phyloP scores from a whole-genome alignment of 1,140 invertebrate species.

The Heliconius nattereri region DNA sequence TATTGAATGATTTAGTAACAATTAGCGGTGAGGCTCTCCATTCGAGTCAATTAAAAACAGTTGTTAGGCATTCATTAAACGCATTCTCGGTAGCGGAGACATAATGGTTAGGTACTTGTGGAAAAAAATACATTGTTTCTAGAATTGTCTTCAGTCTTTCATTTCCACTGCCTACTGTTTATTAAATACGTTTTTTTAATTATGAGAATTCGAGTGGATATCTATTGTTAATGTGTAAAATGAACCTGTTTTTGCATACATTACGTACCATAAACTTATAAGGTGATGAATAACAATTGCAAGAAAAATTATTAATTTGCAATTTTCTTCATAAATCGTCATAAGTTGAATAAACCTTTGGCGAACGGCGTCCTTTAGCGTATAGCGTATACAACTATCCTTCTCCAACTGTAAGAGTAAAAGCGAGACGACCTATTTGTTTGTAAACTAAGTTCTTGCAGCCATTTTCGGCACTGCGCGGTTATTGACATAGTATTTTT shows the following conservation, averaged over 20 bases:
- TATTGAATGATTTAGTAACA: constrained; percentile 3
- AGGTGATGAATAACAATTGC: background rate
- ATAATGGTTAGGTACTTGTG: background rate
- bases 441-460: constrained; percentile 67
- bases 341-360: constrained; percentile 66
- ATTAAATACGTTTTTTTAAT: background rate
- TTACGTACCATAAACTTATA: background rate
- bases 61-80: constrained; percentile 10
- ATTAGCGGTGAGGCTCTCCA: background rate
- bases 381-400: constrained; percentile 40
- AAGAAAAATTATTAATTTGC: constrained; percentile 34
- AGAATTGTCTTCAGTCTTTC: constrained; percentile 13
- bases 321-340: constrained; percentile 54
- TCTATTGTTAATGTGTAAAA: background rate
- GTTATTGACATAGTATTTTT: constrained; percentile 39
- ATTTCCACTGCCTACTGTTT: constrained; percentile 8
- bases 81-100: constrained; percentile 2
- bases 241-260: background rate
- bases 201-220: background rate
- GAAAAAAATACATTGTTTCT: constrained; percentile 16
- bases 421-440: constrained; percentile 65
- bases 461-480: constrained; percentile 43
- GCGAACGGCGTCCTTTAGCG: constrained; percentile 49
- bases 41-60: background rate
- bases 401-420: constrained; percentile 32